Evolutionary conservation across 2,797 vertebrate genomes (phyloP).

Genomic region (Hoplostethus mediterraneus): DNA sequence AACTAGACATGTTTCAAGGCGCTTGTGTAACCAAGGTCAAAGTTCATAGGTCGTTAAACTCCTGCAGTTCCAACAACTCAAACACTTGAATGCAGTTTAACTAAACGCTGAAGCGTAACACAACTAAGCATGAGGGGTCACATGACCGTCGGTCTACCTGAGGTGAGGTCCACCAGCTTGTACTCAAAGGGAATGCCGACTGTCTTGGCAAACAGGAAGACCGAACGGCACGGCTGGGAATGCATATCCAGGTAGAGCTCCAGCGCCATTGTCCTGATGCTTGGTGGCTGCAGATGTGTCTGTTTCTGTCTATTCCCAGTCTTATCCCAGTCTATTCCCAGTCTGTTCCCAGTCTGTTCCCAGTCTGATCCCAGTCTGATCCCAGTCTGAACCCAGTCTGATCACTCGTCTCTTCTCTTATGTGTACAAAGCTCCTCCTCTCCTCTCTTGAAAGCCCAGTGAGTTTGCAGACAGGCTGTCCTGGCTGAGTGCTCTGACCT

Average conservation of each 20-base stretch:
- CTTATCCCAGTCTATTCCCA: neutral
- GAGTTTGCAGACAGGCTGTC: constrained; percentile 48
- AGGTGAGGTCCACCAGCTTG: constrained; percentile 76
- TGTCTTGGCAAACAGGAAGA: constrained; percentile 86
- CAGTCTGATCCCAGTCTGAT: neutral
- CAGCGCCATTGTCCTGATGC: constrained; percentile 65
- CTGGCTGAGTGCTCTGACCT: constrained; percentile 45
- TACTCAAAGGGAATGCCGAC: constrained; percentile 86
- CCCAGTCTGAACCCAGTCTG: constrained; percentile 1
- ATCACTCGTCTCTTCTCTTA: constrained; percentile 2
- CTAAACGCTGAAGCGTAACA: too few species aligned
- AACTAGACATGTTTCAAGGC: too few species aligned
- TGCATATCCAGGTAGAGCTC: constrained; percentile 88
- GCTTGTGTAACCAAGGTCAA: constrained; percentile 2
- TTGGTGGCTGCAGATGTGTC: constrained; percentile 18
- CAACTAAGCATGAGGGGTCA: neutral
- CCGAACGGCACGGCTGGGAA: constrained; percentile 86
- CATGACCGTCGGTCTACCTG: constrained; percentile 73
- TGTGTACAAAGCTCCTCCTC: constrained; percentile 49
- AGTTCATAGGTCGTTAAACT: neutral
- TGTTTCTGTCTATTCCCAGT: neutral
- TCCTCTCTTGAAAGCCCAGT: constrained; percentile 24
- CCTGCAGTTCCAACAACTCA: neutral
- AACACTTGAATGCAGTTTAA: neutral
- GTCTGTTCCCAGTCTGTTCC: neutral